phyloP scores from a whole-genome alignment of 1,140 invertebrate genomes.

The Pogonomyrmex californicus region DNA sequence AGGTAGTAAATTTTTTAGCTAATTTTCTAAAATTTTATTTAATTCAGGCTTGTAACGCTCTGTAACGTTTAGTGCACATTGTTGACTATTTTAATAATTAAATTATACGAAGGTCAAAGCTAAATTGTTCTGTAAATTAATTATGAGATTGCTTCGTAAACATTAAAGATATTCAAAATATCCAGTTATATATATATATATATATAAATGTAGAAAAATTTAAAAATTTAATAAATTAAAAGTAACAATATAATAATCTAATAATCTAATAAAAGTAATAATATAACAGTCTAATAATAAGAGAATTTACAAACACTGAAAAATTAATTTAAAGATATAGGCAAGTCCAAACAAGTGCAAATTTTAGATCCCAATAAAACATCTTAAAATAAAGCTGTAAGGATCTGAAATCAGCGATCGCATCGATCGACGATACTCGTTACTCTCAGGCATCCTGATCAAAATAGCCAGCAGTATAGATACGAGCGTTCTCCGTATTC shows the following conservation, averaged over 20 bases:
- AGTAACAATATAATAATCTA: neutral
- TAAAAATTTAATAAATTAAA: neutral
- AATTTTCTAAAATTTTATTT: slow-evolving; percentile 22
- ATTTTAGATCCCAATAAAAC: neutral
- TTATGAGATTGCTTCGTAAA: neutral
- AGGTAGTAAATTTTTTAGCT: slow-evolving; percentile 2
- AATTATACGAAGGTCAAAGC: neutral
- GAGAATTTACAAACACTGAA: neutral
- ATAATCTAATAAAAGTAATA: neutral
- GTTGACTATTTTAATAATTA: slow-evolving; percentile 37
- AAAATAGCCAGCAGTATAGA: neutral
- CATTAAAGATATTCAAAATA: neutral
- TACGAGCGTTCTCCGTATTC: slow-evolving; percentile 32
- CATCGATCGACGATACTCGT: neutral
- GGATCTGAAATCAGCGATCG: neutral
- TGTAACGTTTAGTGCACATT: slow-evolving; percentile 8
- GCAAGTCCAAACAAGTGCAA: neutral
- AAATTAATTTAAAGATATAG: neutral
- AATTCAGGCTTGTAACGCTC: neutral
- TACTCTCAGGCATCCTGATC: neutral
- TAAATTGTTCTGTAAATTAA: slow-evolving; percentile 4
- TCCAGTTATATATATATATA: neutral
- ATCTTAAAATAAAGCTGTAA: neutral
- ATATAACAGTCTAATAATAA: neutral
- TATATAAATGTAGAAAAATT: neutral